Evolutionary conservation across 2,113 vertebrate species (phyloP), one percentile per base, ranked within the genome.

Genomic region (Oreotrochilus melanogaster): DNA sequence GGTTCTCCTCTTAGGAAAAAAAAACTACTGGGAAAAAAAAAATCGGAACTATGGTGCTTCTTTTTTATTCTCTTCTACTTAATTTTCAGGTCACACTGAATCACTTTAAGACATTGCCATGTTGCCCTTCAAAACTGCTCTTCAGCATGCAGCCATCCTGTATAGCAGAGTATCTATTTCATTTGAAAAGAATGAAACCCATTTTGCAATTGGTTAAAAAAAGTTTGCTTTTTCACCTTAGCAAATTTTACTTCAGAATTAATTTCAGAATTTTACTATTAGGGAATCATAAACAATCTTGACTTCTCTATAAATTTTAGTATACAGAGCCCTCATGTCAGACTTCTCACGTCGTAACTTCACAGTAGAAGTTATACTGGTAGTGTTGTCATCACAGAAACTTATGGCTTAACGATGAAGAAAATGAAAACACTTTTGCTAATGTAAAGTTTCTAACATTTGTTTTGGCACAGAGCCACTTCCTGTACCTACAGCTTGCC

Each of bases 41-140:
- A 51, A 14, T 5, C 43, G 25, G 73, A 66, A 31, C 45, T 18
- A 35, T 17, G 17, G 4, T 60, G 43, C 27, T 21, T 78, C 11
- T 7, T 56, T 93, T 85, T 74, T 48, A 27, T 61, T 88, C 66
- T 66, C n/a, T 56, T 87, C 71, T 33, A 56, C 78, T 58, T 56
- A 13, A 78, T 64, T 78, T 64, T 8, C 39, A 82, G 30, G 18
- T 85, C 48, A 57, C 27, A 35, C 12, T 50, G 53, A 71, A 75
- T 27, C 24, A 56, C 57, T 47, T 85, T 11, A 74, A 62, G 39
- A 69, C 3, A 24, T 24, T 61, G 53, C 13, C 24, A 22, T 31
- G 30, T 12, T 67, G 43, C 15, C 80, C 28, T 39, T 80, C 33
- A 43, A n/a, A 19, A 31, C 21, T n/a, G 39, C 24, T 21, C 18